Conservation (phyloP, 35 echinoderm and acorn worm species). For the Apostichopus californicus region DNA sequence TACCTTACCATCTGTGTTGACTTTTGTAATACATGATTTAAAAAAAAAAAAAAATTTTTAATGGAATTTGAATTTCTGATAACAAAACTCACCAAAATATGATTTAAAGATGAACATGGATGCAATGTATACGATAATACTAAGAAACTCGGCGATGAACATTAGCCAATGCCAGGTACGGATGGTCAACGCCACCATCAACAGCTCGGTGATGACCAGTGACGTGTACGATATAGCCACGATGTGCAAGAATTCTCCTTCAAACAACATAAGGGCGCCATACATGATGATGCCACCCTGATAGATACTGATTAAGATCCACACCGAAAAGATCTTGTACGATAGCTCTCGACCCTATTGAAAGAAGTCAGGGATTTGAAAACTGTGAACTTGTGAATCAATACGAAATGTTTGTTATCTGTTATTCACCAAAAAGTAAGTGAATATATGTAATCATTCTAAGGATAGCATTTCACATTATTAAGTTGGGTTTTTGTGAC, state of each 20-base stretch:
- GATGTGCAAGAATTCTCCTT: slow-evolving; percentile 97
- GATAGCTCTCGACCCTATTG: slow-evolving; percentile 89
- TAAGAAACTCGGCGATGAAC: slow-evolving; percentile 85
- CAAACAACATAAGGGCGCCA: slow-evolving; percentile 95
- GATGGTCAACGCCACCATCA: slow-evolving; percentile 98
- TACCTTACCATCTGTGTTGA: too few species aligned
- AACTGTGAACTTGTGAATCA: neutral
- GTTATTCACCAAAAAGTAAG: too few species aligned
- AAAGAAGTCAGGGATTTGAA: neutral
- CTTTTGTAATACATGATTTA: too few species aligned
- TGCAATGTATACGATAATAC: slow-evolving; percentile 81
- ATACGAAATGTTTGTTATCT: too few species aligned
- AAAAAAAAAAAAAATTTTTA: too few species aligned
- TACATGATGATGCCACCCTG: slow-evolving; percentile 98
- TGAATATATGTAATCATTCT: too few species aligned
- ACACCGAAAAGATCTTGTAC: slow-evolving; percentile 95
- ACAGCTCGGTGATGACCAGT: slow-evolving; percentile 92
- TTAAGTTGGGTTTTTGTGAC: too few species aligned
- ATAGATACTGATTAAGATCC: slow-evolving; percentile 96
- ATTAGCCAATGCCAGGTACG: slow-evolving; percentile 98
- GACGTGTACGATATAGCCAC: slow-evolving; percentile 94
- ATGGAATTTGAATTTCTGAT: too few species aligned
- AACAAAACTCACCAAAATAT: slow-evolving; percentile 76
- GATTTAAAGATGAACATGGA: slow-evolving; percentile 94
- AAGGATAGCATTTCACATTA: too few species aligned